Conservation (phyloP, 2,888 invertebrate species). For the Junonia oenone region DNA sequence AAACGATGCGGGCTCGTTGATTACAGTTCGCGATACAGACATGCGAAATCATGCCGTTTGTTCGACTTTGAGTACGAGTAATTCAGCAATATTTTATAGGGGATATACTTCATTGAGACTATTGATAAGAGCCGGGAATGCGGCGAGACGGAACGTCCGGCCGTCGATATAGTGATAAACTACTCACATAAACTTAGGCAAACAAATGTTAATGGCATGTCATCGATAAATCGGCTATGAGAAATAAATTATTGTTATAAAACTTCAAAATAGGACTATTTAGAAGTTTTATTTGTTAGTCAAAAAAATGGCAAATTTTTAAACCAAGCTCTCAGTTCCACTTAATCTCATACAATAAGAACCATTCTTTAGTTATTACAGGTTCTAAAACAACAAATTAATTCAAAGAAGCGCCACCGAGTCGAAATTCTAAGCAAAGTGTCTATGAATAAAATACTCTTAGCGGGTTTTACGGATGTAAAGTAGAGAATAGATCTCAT, state of each 20-base stretch:
- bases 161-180: constrained; percentile 55
- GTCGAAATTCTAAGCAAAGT: constrained; percentile 35
- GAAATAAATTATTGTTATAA: constrained; percentile 18
- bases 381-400: not conserved
- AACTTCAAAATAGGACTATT: constrained; percentile 28
- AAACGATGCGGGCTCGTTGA: constrained; percentile 61
- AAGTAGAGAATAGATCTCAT: constrained; percentile 41
- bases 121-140: constrained; percentile 56
- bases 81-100: constrained; percentile 17
- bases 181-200: constrained; percentile 44
- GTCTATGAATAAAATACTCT: constrained; percentile 23
- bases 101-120: constrained; percentile 15
- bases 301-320: not conserved
- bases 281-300: not conserved
- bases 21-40: constrained; percentile 31
- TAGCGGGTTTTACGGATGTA: constrained; percentile 32
- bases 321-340: not conserved
- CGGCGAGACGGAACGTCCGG: constrained; percentile 60
- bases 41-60: constrained; percentile 24
- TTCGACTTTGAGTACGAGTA: constrained; percentile 15
- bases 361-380: not conserved
- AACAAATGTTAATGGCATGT: constrained; percentile 39
- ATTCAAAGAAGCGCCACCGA: constrained; percentile 43
- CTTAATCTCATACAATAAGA: not conserved
- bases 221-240: constrained; percentile 30